These are phyloP conservation scores for Drosophila pseudotakahashii DNA, from an alignment of 2,888 invertebrate species.

Conservation along the genomic window DNA sequence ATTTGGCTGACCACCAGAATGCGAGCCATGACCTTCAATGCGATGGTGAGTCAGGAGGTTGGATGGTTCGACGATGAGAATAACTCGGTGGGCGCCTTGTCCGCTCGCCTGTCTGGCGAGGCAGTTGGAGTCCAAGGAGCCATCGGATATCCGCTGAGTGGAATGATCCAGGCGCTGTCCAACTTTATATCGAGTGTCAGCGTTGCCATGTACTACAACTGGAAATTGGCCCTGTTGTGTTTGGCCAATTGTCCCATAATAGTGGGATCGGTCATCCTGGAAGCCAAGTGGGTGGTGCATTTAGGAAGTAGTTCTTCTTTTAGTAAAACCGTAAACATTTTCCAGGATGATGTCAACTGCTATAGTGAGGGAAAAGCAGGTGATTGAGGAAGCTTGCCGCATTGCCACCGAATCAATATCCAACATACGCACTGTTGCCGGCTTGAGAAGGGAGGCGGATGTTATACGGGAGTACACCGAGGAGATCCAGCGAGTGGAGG, in stretches of 20 bases:
- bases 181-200: constrained; percentile 88
- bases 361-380: constrained; percentile 87
- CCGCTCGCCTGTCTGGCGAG: constrained; percentile 89
- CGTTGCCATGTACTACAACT: constrained; percentile 88
- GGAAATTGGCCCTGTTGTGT: constrained; percentile 89
- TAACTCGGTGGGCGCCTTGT: constrained; percentile 89
- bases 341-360: constrained; percentile 86
- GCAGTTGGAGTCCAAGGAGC: constrained; percentile 91
- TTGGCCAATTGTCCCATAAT: constrained; percentile 89
- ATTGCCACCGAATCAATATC: constrained; percentile 90
- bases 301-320: not conserved
- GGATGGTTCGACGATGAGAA: constrained; percentile 89
- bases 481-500: constrained; percentile 86
- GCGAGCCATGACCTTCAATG: constrained; percentile 86
- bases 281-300: constrained; percentile 85
- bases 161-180: constrained; percentile 88
- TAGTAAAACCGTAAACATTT: not conserved
- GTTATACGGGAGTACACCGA: constrained; percentile 87
- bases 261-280: constrained; percentile 88
- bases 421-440: constrained; percentile 89
- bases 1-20: constrained; percentile 90
- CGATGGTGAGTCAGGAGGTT: constrained; percentile 90
- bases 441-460: constrained; percentile 87
- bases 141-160: constrained; percentile 89
- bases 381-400: constrained; percentile 88